Base-by-base conservation (phyloP, 2,797 vertebrate species). In the Falco peregrinus region DNA sequence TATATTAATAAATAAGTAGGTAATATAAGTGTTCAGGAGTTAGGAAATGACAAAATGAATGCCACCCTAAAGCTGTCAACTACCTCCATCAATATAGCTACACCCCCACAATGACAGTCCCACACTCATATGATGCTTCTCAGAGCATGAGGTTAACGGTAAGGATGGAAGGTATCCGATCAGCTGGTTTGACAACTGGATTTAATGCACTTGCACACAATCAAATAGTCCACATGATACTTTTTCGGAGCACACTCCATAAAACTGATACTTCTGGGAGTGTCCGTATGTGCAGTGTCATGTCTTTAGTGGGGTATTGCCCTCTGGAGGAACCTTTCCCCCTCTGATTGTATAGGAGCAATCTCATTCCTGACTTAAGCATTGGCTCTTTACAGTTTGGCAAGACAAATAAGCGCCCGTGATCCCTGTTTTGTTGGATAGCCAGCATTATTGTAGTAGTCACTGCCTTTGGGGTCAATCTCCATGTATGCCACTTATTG, bases 331-430 rank as follows among this genome's bases (percentile, higher is more conserved):
- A 68, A 81, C 9, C 5, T 57, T 89, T 22, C 37, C 53, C 18
- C 11, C 43, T 61, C 53, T n/a, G 24, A 22, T 15, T 92, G 10
- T 53, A 47, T 8, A 61, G 39, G 3, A 79, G 29, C 19, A 54
- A 51, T 13, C 8, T 41, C 41, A 37, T 53, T 53, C 39, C 24
- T 48, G 14, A 56, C 16, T 29, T 41, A 45, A 79, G 35, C 20
- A 19, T 54, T 31, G 29, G 53, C 33, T 60, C 24, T 70, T 81
- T 33, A 51, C 28, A 61, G 11, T 33, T 50, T 45, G n/a, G 31
- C 25, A 60, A 65, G 45, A 45, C 3, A 2, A 73, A 48, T 20
- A 74, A 50, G 17, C 18, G 73, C 33, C 39, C 0, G 0, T 45
- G 28, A 26, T 45, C 21, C 28, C 35, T 83, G 12, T 37, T 71